These are phyloP conservation scores for Lacerta bilineata DNA, from an alignment of 2,797 vertebrate species.

Conservation along the genomic window DNA sequence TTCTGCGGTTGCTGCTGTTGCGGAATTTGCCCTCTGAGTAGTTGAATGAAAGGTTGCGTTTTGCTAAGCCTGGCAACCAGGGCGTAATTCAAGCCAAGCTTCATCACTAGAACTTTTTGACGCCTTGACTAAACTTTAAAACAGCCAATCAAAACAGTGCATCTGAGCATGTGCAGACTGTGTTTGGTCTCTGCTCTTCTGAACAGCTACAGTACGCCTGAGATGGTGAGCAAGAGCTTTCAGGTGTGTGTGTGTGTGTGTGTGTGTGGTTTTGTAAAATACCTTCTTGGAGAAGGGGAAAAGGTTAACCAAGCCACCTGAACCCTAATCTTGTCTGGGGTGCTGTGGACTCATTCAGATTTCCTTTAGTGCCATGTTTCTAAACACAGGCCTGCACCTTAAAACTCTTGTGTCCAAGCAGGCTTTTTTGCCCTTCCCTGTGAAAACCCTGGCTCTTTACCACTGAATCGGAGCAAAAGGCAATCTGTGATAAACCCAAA, in stretches of 20 bases:
- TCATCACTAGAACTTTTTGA: neutral
- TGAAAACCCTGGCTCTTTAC: too few species aligned
- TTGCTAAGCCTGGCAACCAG: neutral
- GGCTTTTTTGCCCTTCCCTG: too few species aligned
- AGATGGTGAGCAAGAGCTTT: neutral
- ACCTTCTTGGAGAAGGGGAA: too few species aligned
- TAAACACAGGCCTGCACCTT: too few species aligned
- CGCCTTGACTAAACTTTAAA: neutral
- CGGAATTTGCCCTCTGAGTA: neutral
- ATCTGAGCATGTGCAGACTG: neutral
- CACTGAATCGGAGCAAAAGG: too few species aligned
- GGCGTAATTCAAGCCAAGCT: neutral
- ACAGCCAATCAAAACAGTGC: neutral
- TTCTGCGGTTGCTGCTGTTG: fast-evolving
- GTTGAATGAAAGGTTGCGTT: neutral
- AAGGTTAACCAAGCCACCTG: neutral
- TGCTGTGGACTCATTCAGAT: too few species aligned
- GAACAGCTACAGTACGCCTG: neutral
- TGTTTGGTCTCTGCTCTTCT: neutral
- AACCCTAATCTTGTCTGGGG: neutral
- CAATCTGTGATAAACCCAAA: too few species aligned
- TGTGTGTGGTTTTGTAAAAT: too few species aligned
- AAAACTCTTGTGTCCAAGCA: too few species aligned
- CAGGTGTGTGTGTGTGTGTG: too few species aligned
- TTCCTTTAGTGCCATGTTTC: too few species aligned